These are phyloP conservation scores for Pogonomyrmex californicus DNA, from an alignment of 1,140 invertebrate species.

Conservation along the genomic window DNA sequence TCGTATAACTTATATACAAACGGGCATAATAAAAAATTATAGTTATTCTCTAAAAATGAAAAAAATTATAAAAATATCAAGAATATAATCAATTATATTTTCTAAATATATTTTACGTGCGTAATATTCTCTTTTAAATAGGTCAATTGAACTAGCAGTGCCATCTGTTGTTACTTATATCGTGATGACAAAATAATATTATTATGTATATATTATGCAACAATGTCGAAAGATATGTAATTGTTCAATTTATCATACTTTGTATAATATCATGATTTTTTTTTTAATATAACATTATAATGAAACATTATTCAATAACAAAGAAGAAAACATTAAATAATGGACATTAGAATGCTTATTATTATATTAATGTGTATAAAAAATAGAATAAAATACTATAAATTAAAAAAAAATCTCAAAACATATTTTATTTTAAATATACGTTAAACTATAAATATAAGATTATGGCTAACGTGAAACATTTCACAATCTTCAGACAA, in stretches of 20 bases:
- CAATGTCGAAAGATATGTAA: background rate
- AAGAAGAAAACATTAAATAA: background rate
- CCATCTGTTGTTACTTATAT: constrained; percentile 20
- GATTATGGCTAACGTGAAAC: background rate
- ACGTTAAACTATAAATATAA: constrained; percentile 1
- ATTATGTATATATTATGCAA: background rate
- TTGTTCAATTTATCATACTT: constrained; percentile 26
- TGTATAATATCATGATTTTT: background rate
- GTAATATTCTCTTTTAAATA: background rate
- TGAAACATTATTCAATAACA: no score
- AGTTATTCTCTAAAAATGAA: background rate
- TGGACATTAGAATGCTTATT: background rate
- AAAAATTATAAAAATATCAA: no score
- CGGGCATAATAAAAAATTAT: background rate
- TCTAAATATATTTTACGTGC: background rate
- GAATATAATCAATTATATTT: background rate
- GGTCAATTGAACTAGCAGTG: background rate
- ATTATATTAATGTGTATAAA: constrained; percentile 17
- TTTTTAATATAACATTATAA: background rate
- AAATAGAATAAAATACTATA: background rate
- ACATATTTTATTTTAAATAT: background rate
- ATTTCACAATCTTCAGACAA: background rate
- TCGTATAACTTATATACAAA: background rate
- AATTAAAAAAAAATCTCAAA: constrained; percentile 1
- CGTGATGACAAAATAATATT: constrained; percentile 1